A percentile compares a stretch with the other conserved stretches of the same genome.
Evolutionary conservation across 2,888 invertebrate genomes (phyloP).

Genomic region (Mellilla xanthometata): DNA sequence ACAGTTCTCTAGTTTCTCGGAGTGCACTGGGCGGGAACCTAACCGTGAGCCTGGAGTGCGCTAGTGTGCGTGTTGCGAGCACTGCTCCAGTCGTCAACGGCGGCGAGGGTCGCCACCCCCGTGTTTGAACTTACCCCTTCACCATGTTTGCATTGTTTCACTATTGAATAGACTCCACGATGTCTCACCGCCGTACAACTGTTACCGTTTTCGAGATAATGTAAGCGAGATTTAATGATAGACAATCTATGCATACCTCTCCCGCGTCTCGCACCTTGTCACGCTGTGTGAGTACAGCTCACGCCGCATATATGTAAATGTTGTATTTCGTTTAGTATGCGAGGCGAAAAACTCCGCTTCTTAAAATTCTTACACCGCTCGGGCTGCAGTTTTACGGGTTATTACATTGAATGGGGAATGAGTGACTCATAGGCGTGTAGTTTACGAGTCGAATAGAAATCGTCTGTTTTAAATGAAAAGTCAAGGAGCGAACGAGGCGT

Average conservation of each 20-base stretch:
- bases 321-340: slow-evolving; percentile 48
- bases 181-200: slow-evolving; percentile 64
- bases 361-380: slow-evolving; percentile 68
- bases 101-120: slow-evolving; percentile 61
- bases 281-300: slow-evolving; percentile 13
- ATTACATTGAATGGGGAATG: slow-evolving; percentile 77
- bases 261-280: slow-evolving; percentile 10
- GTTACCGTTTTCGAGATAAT: slow-evolving; percentile 73
- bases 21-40: slow-evolving; percentile 38
- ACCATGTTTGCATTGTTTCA: slow-evolving; percentile 73
- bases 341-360: slow-evolving; percentile 53
- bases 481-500: slow-evolving; percentile 74
- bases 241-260: slow-evolving; percentile 43
- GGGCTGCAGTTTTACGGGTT: slow-evolving; percentile 75
- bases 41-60: neutral
- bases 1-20: slow-evolving; percentile 45
- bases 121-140: slow-evolving; percentile 68
- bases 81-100: slow-evolving; percentile 57
- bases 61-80: slow-evolving; percentile 58
- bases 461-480: slow-evolving; percentile 78
- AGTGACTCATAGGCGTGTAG: slow-evolving; percentile 78
- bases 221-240: slow-evolving; percentile 72
- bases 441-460: slow-evolving; percentile 80
- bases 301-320: slow-evolving; percentile 24
- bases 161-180: slow-evolving; percentile 66